Base-by-base conservation (phyloP, 2,797 vertebrate species). In the Tangara arthus region DNA sequence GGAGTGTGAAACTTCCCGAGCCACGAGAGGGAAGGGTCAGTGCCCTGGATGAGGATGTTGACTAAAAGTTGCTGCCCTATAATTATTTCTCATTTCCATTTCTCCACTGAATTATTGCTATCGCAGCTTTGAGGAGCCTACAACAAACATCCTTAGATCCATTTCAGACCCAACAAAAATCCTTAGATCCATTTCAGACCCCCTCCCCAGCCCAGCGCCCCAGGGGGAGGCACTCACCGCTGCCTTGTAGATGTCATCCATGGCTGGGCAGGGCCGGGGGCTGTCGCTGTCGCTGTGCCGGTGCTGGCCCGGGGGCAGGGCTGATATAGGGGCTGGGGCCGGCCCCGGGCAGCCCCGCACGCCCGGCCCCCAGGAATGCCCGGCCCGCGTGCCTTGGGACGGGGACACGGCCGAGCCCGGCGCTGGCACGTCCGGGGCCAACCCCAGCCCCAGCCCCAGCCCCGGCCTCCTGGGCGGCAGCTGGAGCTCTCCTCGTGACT, bases 191-290 rank as follows among this genome's bases (percentile, higher is more conserved):
- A 8, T 21, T 28, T 23, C 64, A 37, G 49, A 5, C 1, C 4
- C 3, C 8, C 7, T 17, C 6, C 49, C n/a, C 12, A 11, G 1
- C 50, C 3, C 56, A 1, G 8, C 27, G 27, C 35, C 49, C 65
- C 59, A 35, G 7, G 37, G n/a, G 30, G 42, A 55, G 72, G 13
- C 90, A 97, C 98, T 98, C 95, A 98, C 98, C 95, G 98, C 98
- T 87, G 98, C 98, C 89, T 98, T 98, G 66, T 98, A 98, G 83
- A 98, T 98, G 96, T 98, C 98, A 95, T 98, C 98, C 98, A 98
- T 98, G 96, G 91, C 92, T 22, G 75, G 57, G 47, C 80, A 70
- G 94, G 86, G 72, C 75, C 4, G 57, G 60, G 91, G 94, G 52
- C 39, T 4, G 39, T 65, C 50, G 8, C 17, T 17, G 88, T 71